Evolutionary conservation across 1,140 invertebrate genomes (phyloP).

Genomic region (Nomia melanderi): DNA sequence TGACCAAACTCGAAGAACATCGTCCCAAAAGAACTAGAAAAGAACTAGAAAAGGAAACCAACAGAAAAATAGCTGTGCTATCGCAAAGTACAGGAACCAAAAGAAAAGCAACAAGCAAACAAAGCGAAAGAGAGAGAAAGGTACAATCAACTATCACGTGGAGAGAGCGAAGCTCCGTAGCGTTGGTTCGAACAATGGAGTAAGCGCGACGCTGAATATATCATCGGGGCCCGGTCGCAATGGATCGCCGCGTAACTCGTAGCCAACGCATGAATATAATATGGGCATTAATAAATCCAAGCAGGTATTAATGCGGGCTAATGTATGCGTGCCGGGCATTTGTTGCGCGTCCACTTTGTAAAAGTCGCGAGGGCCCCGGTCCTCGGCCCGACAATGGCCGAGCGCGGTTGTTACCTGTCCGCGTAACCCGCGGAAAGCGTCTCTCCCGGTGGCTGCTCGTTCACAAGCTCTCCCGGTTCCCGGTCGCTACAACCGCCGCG

Average conservation of each 20-base stretch:
- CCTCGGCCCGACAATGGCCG: conserved; percentile 35
- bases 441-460: conserved; percentile 10
- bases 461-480: neutral
- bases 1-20: too few species aligned
- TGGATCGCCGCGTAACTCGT: conserved; percentile 50
- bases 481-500: conserved; percentile 16
- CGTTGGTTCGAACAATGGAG: conserved; percentile 56
- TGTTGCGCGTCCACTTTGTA: conserved; percentile 70
- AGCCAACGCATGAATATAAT: conserved; percentile 72
- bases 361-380: conserved; percentile 55
- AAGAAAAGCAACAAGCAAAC: too few species aligned
- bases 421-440: conserved; percentile 45
- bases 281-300: conserved; percentile 78
- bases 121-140: too few species aligned
- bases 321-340: conserved; percentile 73
- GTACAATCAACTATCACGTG: too few species aligned
- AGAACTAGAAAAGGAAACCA: too few species aligned
- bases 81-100: too few species aligned
- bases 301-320: conserved; percentile 77
- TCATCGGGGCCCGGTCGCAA: conserved; percentile 65
- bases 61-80: too few species aligned
- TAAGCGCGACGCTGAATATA: conserved; percentile 72
- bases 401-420: conserved; percentile 54
- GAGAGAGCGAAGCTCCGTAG: neutral
- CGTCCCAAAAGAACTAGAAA: too few species aligned